Percentiles rank a stretch among this genome's conserved stretches.
These are phyloP conservation scores for Pterostichus niger DNA, from an alignment of 2,888 invertebrate genomes.

Conservation along the genomic window DNA sequence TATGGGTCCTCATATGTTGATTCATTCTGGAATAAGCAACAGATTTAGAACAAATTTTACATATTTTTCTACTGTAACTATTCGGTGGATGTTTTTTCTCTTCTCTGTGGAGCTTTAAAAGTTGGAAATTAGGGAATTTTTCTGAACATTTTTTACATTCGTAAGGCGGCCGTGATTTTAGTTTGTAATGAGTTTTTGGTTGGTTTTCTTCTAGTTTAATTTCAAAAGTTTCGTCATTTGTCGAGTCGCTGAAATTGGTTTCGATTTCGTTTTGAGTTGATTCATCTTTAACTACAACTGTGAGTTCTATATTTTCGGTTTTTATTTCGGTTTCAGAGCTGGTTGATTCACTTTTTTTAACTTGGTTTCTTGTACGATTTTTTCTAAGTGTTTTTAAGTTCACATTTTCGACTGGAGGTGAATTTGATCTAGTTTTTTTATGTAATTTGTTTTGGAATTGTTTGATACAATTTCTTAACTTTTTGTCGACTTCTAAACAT, in stretches of 20 bases:
- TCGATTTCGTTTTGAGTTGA: constrained; percentile 2
- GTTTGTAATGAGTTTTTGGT: background rate
- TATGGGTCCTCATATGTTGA: constrained; percentile 72
- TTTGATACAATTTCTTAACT: constrained; percentile 31
- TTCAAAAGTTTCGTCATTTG: background rate
- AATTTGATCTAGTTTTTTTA: background rate
- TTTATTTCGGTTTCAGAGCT: background rate
- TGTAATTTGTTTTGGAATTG: constrained; percentile 45
- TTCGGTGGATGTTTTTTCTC: constrained; percentile 57
- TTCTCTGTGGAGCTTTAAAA: constrained; percentile 53
- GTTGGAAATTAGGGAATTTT: constrained; percentile 53
- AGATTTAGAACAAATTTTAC: constrained; percentile 56
- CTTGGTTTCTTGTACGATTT: background rate
- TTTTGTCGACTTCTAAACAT: constrained; percentile 28
- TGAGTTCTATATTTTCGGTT: background rate
- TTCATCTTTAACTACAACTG: constrained; percentile 13
- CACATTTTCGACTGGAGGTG: background rate
- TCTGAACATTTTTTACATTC: constrained; percentile 63
- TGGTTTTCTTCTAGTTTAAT: constrained; percentile 4
- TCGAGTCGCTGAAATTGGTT: constrained; percentile 9
- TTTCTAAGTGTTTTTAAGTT: constrained; percentile 7
- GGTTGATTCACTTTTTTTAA: background rate
- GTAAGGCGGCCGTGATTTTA: constrained; percentile 22
- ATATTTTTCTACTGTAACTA: constrained; percentile 51
- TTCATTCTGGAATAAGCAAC: constrained; percentile 62